A percentile compares a stretch with the other conserved stretches of the same genome.
Evolutionary conservation across 2,113 vertebrate genomes (phyloP).

Genomic region (Lathamus discolor): DNA sequence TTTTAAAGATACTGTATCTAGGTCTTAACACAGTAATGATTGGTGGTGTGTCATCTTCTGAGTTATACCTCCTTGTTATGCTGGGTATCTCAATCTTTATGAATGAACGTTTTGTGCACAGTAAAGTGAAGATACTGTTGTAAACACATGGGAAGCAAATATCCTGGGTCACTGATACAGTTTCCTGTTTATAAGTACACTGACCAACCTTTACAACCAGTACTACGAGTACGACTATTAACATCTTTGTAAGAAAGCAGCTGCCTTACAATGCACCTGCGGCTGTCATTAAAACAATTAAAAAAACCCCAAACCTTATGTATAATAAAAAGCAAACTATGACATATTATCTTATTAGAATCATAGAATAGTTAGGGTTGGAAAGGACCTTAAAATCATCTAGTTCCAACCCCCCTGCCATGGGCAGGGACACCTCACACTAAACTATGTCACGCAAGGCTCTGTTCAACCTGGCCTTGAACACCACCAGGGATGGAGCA

Average conservation of each 20-base stretch:
- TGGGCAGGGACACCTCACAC: too few species aligned
- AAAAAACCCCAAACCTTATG: fast-evolving
- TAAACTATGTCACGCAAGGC: too few species aligned
- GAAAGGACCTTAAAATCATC: too few species aligned
- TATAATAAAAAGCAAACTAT: fast-evolving
- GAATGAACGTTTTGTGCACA: neutral
- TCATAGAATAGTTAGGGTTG: too few species aligned
- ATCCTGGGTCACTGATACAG: fast-evolving
- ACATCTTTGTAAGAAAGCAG: neutral
- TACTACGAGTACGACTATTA: neutral
- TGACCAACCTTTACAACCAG: neutral
- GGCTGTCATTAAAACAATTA: neutral
- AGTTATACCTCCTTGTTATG: neutral
- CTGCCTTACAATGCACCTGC: neutral
- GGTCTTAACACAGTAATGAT: neutral
- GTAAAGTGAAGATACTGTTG: neutral
- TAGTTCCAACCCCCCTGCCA: too few species aligned
- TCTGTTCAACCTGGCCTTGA: too few species aligned
- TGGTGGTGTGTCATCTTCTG: neutral
- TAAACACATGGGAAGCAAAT: neutral
- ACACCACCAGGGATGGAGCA: too few species aligned
- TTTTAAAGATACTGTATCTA: neutral
- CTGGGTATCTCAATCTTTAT: neutral
- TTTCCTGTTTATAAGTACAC: neutral
- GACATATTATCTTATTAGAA: neutral